A percentile compares a stretch with the other conserved stretches of the same genome.
Conservation (phyloP, 2,888 invertebrate genomes). For the Sarcophaga rosellei region DNA sequence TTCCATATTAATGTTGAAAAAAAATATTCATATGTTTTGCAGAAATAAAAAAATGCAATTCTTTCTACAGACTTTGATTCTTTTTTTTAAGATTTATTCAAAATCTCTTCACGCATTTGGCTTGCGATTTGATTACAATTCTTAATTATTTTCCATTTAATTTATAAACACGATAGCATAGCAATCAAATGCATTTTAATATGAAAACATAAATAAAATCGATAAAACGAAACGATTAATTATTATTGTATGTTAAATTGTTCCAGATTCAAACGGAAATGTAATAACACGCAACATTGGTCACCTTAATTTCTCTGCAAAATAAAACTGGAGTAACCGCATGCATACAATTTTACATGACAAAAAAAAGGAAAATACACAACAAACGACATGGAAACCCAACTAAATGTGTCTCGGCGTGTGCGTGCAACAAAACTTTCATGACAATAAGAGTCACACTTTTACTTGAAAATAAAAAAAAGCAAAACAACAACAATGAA, state of each 20-base stretch:
- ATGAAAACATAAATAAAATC: background rate
- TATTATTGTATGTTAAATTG: background rate
- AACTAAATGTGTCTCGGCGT: background rate
- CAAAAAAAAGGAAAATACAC: too few species aligned
- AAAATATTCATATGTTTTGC: too few species aligned
- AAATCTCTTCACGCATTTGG: too few species aligned
- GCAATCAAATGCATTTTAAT: background rate
- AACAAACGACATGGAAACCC: background rate
- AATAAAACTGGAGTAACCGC: background rate
- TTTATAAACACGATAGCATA: too few species aligned
- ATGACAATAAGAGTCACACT: slow-evolving; percentile 31
- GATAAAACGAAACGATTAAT: background rate
- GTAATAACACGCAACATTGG: slow-evolving; percentile 42
- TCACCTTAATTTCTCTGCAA: slow-evolving; percentile 22
- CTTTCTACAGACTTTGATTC: too few species aligned
- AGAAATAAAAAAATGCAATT: too few species aligned
- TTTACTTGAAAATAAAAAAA: slow-evolving; percentile 1
- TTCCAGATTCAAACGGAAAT: slow-evolving; percentile 21
- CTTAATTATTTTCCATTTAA: too few species aligned
- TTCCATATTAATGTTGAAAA: too few species aligned
- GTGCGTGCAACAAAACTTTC: background rate
- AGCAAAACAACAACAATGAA: background rate
- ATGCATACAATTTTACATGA: background rate
- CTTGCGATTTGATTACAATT: too few species aligned
- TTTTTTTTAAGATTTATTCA: too few species aligned